Evolutionary conservation across 2,113 vertebrate genomes (phyloP).

Genomic region (Sylvilagus bachmani): DNA sequence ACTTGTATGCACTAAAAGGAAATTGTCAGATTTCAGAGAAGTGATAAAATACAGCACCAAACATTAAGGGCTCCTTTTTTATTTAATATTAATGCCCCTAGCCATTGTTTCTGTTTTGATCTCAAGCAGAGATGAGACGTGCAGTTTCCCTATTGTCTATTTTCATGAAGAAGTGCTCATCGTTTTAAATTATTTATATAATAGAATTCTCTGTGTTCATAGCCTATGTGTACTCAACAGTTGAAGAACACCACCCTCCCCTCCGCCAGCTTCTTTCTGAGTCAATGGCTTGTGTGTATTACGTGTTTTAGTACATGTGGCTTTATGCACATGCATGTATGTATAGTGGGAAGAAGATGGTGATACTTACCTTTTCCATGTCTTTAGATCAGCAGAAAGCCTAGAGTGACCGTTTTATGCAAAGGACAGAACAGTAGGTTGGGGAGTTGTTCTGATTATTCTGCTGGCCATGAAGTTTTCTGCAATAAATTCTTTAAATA

Average conservation of each 20-base stretch:
- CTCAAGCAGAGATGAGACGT: slow-evolving; percentile 39
- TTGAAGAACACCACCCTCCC: background rate
- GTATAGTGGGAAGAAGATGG: background rate
- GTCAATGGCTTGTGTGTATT: background rate
- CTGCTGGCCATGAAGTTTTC: background rate
- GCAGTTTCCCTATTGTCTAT: background rate
- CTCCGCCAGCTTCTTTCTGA: background rate
- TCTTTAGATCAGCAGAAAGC: slow-evolving; percentile 1
- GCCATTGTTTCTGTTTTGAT: slow-evolving; percentile 23
- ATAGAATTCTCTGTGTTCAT: slow-evolving; percentile 12
- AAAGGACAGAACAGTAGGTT: background rate
- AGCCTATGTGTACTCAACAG: background rate
- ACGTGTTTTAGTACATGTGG: background rate
- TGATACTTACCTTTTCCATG: background rate
- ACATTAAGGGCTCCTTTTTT: slow-evolving; percentile 1
- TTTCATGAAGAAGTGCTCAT: slow-evolving; percentile 33
- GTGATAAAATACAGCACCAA: slow-evolving; percentile 46
- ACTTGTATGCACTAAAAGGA: slow-evolving; percentile 41
- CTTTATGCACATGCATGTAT: background rate
- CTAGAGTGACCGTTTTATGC: slow-evolving; percentile 11
- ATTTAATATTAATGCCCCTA: slow-evolving; percentile 50
- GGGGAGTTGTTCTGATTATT: slow-evolving; percentile 29
- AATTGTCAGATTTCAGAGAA: slow-evolving; percentile 43
- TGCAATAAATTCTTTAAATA: slow-evolving; percentile 3
- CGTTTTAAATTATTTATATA: slow-evolving; percentile 65